These are phyloP conservation scores for Cassiopea xamachana DNA, from an alignment of 30 jellyfish, hydroid and myxozoan genomes.

Conservation along the genomic window DNA sequence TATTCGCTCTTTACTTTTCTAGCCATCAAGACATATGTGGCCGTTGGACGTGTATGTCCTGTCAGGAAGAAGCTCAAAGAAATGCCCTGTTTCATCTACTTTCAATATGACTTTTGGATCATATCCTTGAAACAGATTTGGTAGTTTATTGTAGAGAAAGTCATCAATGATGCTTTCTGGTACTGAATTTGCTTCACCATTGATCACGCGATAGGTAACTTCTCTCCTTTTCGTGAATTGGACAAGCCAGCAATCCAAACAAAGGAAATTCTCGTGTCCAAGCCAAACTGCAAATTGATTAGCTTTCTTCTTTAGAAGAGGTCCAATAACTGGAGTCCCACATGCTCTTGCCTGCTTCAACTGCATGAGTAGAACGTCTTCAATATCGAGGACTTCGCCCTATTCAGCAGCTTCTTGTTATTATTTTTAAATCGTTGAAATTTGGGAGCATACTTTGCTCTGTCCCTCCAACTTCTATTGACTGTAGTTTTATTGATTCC, in stretches of 20 bases:
- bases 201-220: slow-evolving; percentile 4
- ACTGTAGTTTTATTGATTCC: slow-evolving; percentile 32
- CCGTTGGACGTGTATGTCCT: slow-evolving; percentile 23
- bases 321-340: background rate
- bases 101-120: slow-evolving; percentile 23
- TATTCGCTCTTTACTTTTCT: background rate
- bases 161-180: background rate
- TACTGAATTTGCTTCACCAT: slow-evolving; percentile 16
- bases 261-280: slow-evolving; percentile 13
- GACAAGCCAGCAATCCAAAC: background rate
- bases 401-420: slow-evolving; percentile 34
- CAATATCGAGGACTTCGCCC: background rate
- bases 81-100: slow-evolving; percentile 16
- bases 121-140: slow-evolving; percentile 6
- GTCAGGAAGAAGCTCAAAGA: slow-evolving; percentile 31
- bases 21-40: slow-evolving; percentile 14
- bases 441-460: slow-evolving; percentile 25
- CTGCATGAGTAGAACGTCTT: background rate
- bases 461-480: slow-evolving; percentile 30
- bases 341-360: background rate
- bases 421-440: slow-evolving; percentile 24
- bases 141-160: slow-evolving; percentile 13
- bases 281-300: background rate
- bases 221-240: slow-evolving; percentile 1
- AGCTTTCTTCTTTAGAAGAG: background rate